Evolutionary conservation across 64 coral and sea anemone genomes (phyloP).

Genomic region (Actinia tenebrosa): DNA sequence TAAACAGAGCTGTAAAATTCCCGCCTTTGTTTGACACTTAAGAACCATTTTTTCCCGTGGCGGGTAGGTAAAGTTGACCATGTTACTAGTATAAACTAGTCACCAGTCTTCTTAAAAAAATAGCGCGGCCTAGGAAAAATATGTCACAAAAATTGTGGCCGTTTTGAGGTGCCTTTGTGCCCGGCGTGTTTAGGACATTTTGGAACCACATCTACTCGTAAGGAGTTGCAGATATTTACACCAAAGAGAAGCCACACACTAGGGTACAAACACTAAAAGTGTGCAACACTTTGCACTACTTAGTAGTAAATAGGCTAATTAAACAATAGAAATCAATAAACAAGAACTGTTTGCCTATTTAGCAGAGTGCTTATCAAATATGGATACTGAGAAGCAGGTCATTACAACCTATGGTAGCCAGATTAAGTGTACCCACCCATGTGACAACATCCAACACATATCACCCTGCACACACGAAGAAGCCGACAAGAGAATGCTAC

Average conservation of each 20-base stretch:
- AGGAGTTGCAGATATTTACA: too few relatives aligned
- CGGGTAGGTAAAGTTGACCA: background rate
- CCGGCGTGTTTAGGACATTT: too few relatives aligned
- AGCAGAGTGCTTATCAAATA: background rate
- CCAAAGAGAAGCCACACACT: too few relatives aligned
- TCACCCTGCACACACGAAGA: conserved; percentile 36
- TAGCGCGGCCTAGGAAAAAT: background rate
- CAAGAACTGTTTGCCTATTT: conserved; percentile 34
- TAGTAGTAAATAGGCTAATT: too few relatives aligned
- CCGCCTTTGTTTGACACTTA: background rate
- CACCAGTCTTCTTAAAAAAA: background rate
- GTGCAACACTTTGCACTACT: too few relatives aligned
- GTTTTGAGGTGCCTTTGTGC: background rate
- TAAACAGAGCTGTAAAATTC: background rate
- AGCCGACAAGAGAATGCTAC: conserved; percentile 35
- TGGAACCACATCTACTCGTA: too few relatives aligned
- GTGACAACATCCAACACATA: too few relatives aligned
- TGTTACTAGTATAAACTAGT: background rate
- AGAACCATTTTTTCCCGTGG: background rate
- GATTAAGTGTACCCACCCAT: background rate
- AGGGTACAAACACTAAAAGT: too few relatives aligned
- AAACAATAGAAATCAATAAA: too few relatives aligned
- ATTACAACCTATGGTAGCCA: background rate
- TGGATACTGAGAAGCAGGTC: background rate
- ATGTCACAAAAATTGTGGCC: background rate